Percentiles rank a stretch among this genome's conserved stretches.
These are phyloP conservation scores for Erythrolamprus reginae DNA, from an alignment of 2,113 vertebrate species.

Conservation along the genomic window DNA sequence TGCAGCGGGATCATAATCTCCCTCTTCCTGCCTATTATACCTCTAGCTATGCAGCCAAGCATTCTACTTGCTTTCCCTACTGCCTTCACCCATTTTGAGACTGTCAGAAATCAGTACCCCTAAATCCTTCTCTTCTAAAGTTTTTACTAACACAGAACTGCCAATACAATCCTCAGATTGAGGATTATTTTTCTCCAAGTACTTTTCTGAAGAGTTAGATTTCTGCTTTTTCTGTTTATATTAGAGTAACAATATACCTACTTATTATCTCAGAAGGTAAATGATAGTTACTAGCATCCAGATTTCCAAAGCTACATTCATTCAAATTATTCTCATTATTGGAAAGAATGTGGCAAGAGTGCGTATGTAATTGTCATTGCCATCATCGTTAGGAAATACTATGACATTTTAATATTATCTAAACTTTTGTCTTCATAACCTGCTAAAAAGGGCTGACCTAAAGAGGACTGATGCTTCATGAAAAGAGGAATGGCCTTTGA, in stretches of 20 bases:
- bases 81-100: too few relatives aligned
- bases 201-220: background rate
- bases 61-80: too few relatives aligned
- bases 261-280: background rate
- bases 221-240: slow-evolving; percentile 12
- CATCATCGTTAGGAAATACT: slow-evolving; percentile 28
- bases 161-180: too few relatives aligned
- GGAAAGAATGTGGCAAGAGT: slow-evolving; percentile 28
- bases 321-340: slow-evolving; percentile 39
- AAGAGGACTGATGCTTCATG: background rate
- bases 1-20: too few relatives aligned
- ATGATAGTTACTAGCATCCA: background rate
- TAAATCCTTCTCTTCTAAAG: too few relatives aligned
- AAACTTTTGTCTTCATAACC: slow-evolving; percentile 30
- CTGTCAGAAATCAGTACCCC: too few relatives aligned
- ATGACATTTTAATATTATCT: slow-evolving; percentile 30
- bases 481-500: background rate
- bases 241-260: background rate
- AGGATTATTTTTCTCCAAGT: too few relatives aligned
- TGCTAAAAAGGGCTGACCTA: background rate
- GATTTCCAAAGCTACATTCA: background rate
- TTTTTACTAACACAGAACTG: too few relatives aligned
- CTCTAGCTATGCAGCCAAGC: too few relatives aligned
- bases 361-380: slow-evolving; percentile 42
- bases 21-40: too few relatives aligned